A percentile compares a stretch with the other conserved stretches of the same genome.
These are phyloP conservation scores for Eumerus sabulonum DNA, from an alignment of 2,888 invertebrate species.

Conservation along the genomic window DNA sequence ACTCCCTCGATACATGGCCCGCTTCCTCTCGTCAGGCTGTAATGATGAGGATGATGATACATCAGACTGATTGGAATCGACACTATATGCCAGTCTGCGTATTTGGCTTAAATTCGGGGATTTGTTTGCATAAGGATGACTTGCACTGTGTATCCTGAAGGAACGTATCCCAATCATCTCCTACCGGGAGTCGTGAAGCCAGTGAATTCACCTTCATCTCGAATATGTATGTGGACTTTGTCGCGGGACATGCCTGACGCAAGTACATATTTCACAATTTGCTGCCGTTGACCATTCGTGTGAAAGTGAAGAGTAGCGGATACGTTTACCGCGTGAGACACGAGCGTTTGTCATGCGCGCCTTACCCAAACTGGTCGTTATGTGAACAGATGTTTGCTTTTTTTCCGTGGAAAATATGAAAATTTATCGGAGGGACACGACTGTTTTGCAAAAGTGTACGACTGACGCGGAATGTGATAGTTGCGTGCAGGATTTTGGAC, in stretches of 20 bases:
- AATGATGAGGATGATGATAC: constrained; percentile 16
- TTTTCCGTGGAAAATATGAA: constrained; percentile 50
- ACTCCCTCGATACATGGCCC: too few species aligned
- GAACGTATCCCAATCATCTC: constrained; percentile 1
- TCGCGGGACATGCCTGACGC: neutral
- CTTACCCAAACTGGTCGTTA: constrained; percentile 18
- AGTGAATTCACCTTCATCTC: constrained; percentile 57
- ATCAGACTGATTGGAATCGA: constrained; percentile 41
- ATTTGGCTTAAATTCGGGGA: constrained; percentile 26
- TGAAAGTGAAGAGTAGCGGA: constrained; percentile 41
- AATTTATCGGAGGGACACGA: constrained; percentile 41
- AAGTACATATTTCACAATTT: constrained; percentile 48
- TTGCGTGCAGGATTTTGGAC: constrained; percentile 43
- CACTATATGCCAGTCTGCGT: constrained; percentile 11
- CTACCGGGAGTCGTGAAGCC: constrained; percentile 16
- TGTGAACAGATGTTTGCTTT: constrained; percentile 35
- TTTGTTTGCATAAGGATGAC: constrained; percentile 62
- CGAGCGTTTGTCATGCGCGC: constrained; percentile 55
- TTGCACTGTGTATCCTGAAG: constrained; percentile 21
- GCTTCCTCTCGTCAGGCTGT: neutral
- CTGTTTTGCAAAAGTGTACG: constrained; percentile 31
- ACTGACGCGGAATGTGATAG: constrained; percentile 20
- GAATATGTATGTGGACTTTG: constrained; percentile 26
- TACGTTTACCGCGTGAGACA: constrained; percentile 57
- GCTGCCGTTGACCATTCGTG: neutral